Evolutionary conservation across 2,797 vertebrate species (phyloP), one percentile per base, ranked within the genome.

Genomic region (Poeciliopsis presidionis): DNA sequence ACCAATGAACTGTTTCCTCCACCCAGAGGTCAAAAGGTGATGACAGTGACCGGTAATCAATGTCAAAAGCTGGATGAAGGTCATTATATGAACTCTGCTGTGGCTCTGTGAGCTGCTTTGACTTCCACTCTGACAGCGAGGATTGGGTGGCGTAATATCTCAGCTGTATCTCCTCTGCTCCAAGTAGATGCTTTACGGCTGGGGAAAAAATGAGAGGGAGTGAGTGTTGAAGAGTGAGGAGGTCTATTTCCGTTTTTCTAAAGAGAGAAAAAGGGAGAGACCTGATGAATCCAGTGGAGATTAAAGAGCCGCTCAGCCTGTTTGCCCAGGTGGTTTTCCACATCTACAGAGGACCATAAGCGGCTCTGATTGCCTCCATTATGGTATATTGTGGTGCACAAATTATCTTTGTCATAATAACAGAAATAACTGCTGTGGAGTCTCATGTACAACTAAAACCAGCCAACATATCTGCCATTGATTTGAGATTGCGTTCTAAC

Each of bases 1-100:
- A 67, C 49, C 25, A 11, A 8, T 77, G 25, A 72, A 25, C 41
- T 78, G 78, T 85, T 81, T 81, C 36, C 22, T 14, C 61, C 6
- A 47, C 28, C 73, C 81, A 84, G 83, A 85, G 81, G 73, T 88
- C 46, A 7, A 3, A 47, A 33, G 73, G 39, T 45, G 28, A 67
- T 18, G 7, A 61, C 41, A 25, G 2, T 43, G 22, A 61, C 0
- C 12, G 49, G 25, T 53, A 3, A 55, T 59, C 2, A 57, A 5
- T 11, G 5, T 13, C 16, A 57, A 49, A 18, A 14, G 49, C 47
- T 39, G 22, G n/a, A 61, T n/a, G 46, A 46, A 22, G 41, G 41
- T 63, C 28, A 2, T 47, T 33, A 28, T 18, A 28, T 25, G 36
- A 76, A 63, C 12, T 75, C 13, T 30, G 28, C 45, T 69, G 41